phyloP scores from a whole-genome alignment of 2,888 invertebrate genomes.

The Drosophila peninsularis region DNA sequence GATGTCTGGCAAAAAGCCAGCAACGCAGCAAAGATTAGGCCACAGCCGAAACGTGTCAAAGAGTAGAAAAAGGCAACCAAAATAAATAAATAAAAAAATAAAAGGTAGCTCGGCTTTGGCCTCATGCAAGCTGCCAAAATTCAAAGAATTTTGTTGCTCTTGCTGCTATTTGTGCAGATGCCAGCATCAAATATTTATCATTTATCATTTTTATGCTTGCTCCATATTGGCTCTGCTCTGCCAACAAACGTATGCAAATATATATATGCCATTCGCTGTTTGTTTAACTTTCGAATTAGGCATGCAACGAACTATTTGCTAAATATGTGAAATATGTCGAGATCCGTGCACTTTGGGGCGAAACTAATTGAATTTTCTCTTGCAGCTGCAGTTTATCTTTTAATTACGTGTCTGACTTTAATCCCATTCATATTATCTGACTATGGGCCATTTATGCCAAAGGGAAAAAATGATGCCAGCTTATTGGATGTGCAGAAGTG shows the following conservation, averaged over 20 bases:
- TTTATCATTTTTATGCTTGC: conserved; percentile 27
- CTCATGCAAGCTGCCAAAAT: background rate
- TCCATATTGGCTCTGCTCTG: conserved; percentile 12
- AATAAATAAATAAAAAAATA: conserved; percentile 8
- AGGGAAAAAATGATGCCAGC: no score
- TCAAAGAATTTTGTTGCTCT: background rate
- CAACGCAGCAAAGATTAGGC: conserved; percentile 20
- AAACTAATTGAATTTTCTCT: background rate
- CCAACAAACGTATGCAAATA: conserved; percentile 1
- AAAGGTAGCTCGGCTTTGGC: background rate
- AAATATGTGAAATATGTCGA: background rate
- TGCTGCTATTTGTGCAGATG: conserved; percentile 17
- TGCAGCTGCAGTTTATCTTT: background rate
- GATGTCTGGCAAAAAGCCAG: conserved; percentile 26
- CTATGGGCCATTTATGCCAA: no score
- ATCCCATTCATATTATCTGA: no score
- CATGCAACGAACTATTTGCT: background rate
- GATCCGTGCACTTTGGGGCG: background rate
- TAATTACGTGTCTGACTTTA: no score
- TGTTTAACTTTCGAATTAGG: background rate
- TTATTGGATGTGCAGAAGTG: no score
- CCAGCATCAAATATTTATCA: conserved; percentile 29
- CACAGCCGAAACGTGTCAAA: conserved; percentile 26
- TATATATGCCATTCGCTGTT: background rate
- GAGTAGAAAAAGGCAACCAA: conserved; percentile 1